Conservation (phyloP, 2,888 invertebrate genomes). For the Leptopilina drosophilae region DNA sequence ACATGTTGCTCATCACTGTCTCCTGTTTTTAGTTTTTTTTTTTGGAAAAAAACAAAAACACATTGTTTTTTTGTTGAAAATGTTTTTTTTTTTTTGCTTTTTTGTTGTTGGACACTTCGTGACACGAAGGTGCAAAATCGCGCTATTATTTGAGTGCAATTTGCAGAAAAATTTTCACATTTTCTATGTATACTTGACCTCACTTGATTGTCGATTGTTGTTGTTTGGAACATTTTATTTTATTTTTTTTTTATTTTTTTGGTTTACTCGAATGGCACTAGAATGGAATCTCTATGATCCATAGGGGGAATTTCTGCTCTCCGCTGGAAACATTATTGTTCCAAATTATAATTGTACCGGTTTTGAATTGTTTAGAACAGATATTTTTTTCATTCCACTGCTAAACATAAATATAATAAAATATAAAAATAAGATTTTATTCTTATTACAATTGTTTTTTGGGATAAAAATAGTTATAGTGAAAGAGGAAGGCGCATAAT, state of each 20-base stretch:
- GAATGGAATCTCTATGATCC: constrained; percentile 52
- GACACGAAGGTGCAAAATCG: constrained; percentile 53
- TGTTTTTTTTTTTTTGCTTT: not conserved
- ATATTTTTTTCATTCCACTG: constrained; percentile 9
- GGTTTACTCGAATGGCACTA: constrained; percentile 37
- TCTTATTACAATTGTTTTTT: not conserved
- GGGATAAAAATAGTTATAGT: too few relatives aligned
- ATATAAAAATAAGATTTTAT: not conserved
- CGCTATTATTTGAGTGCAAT: not conserved
- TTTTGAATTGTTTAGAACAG: constrained; percentile 2
- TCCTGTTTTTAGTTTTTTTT: constrained; percentile 49
- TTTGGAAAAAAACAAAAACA: constrained; percentile 17
- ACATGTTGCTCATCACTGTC: constrained; percentile 54
- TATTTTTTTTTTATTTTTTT: constrained; percentile 24
- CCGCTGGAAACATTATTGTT: constrained; percentile 55
- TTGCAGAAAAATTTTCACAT: constrained; percentile 36
- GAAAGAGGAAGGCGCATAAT: too few relatives aligned
- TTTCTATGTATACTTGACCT: constrained; percentile 43
- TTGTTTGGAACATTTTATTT: constrained; percentile 47
- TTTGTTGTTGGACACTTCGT: constrained; percentile 41
- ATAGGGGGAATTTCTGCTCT: constrained; percentile 56
- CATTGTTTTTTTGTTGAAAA: constrained; percentile 33
- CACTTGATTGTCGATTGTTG: constrained; percentile 41
- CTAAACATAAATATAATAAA: constrained; percentile 8
- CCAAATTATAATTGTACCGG: constrained; percentile 46